Evolutionary conservation across 2,888 invertebrate genomes (phyloP), one percentile per base, ranked within the genome.

Genomic region (Rhingia campestris): DNA sequence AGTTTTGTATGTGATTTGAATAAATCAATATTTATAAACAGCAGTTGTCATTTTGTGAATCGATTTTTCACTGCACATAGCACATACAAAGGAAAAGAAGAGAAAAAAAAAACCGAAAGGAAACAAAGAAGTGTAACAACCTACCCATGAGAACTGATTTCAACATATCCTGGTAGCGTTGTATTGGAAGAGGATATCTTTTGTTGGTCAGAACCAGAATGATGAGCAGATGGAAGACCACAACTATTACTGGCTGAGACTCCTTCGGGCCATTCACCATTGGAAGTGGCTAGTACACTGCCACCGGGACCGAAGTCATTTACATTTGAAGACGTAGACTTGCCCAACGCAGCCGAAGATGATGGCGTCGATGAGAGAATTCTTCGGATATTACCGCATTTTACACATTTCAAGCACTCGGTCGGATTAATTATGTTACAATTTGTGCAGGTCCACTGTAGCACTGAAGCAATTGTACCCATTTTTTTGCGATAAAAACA

Each of bases 391-490:
- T 93, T 93, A 88, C 95, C 96, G 93, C 97, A 97, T 93, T 96
- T 94, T 93, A 95, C 94, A 92, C 97, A 97, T 93, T 94, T 95
- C 88, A 94, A 93, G 92, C 95, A 95, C 92, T 97, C 97, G 86
- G 96, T 96, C 87, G 97, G 96, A 92, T 97, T 97, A 92, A 97
- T 96, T 92, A 95, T 94, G 92, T 95, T 94, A 93, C 97, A 97
- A 92, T 95, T 94, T 92, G 94, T 94, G 94, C 97, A 97, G 93
- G 96, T 95, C 97, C 97, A 97, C 93, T 97, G 97, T 92, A 97
- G 94, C 93, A 97, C 97, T 92, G 97, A 97, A 93, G 97, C 96
- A 93, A 97, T 97, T 92, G 97, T 96, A 93, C 97, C 97, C 97
- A 97, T 97, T 87, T 75, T 87, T 86, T 81, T 84, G 84, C 86